Evolutionary conservation across 1,140 invertebrate genomes (phyloP), one percentile per base, ranked within the genome.

Genomic region (Drosophila sulfurigaster): DNA sequence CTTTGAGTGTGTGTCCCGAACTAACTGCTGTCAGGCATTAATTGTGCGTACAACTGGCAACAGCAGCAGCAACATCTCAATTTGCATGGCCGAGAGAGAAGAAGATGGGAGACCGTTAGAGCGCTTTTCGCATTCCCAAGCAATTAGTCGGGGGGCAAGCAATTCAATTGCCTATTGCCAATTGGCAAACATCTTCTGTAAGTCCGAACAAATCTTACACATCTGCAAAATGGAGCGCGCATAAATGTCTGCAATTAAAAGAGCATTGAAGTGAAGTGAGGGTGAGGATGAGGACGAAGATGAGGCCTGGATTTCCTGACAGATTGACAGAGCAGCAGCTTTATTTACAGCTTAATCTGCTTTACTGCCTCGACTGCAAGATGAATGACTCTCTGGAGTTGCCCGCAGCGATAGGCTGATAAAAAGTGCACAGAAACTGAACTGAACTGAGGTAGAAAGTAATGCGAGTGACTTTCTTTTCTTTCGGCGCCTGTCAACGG

Each of bases 231-330:
- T 87, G 82, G 82, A 87, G 83, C 83, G 77, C 76, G 80, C 80
- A 87, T 87, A 87, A 87, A 87, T 88, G 83, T 88, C 82, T 80
- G 80, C 73, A 88, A 87, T 87, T 87, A 87, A 87, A 87, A 74
- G 67, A 38, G 25, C 52, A 72, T 56, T 13, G 28, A 66, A 75
- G 77, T 45, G 48, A 15, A 49, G 64, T 20, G 60, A 65, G 46
- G 48, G 32, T 25, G 43, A 4, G n/a, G 58, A 16, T 43, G 43
- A 15, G 41, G 65, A 32, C 32, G 41, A 63, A 16, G 13, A 52
- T 43, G 51, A 15, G 46, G 51, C 63, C 43, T 52, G 79, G 80
- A 69, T 59, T 30, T 15, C 32, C 68, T 76, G 75, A 82, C 75
- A 87, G 82, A 87, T 82, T 80, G 65, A 52, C 65, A 77, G 79